phyloP scores from a whole-genome alignment of 2,888 invertebrate species.

The Agrypnus murinus region DNA sequence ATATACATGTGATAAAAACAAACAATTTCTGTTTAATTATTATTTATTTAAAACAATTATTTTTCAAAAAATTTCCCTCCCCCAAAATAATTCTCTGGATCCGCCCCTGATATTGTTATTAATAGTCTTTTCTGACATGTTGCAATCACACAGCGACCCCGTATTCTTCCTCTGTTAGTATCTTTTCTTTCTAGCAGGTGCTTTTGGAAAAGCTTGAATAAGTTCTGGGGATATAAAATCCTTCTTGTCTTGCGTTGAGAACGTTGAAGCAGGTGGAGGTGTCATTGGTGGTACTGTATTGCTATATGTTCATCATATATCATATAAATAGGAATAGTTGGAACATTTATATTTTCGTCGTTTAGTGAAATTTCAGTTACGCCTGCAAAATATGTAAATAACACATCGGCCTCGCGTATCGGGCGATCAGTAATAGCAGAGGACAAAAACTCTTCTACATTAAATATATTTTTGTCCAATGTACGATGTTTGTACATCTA shows the following conservation, averaged over 20 bases:
- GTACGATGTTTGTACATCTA: conserved; percentile 24
- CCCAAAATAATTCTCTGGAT: too few species aligned
- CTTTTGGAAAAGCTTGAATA: conserved; percentile 22
- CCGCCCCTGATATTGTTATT: too few species aligned
- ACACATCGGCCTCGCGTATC: not conserved
- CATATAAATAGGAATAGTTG: too few species aligned
- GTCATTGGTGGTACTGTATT: too few species aligned
- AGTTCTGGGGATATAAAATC: too few species aligned
- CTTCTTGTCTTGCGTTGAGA: not conserved
- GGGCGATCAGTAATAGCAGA: conserved; percentile 1
- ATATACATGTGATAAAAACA: too few species aligned
- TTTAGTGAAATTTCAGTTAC: not conserved
- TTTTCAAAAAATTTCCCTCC: too few species aligned
- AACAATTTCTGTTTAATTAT: too few species aligned
- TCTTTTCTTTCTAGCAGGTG: conserved; percentile 11
- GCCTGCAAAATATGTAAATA: not conserved
- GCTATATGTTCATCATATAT: too few species aligned
- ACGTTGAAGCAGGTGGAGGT: not conserved
- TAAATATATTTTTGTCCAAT: conserved; percentile 40
- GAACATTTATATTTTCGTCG: too few species aligned
- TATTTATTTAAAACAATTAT: too few species aligned
- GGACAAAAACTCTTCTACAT: conserved; percentile 39
- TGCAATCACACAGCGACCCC: conserved; percentile 11
- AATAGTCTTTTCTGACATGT: conserved; percentile 16
- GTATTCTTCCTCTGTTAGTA: conserved; percentile 12